Evolutionary conservation across 2,113 vertebrate species (phyloP), one percentile per base, ranked within the genome.

Genomic region (Corvus hawaiiensis): DNA sequence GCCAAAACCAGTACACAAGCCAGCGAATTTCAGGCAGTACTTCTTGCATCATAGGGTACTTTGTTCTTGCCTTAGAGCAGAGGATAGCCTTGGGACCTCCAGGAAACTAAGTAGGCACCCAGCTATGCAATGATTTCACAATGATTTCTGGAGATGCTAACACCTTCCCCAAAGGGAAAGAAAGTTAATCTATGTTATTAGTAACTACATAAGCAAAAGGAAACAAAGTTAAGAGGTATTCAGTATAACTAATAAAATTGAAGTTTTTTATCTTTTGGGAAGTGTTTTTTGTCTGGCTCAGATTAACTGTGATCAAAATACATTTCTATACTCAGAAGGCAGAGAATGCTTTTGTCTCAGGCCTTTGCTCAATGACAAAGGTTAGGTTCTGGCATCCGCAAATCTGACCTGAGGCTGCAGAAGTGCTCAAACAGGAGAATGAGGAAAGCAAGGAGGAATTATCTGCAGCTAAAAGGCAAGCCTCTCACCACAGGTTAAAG

Each of bases 321-420:
- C 16, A 27, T 87, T 88, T 93, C 76, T 84, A 49, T 63, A 32
- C 72, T 78, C 44, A 19, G 76, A 94, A 96, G 48, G 51, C 20
- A 49, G 48, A 52, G 48, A 89, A 54, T 61, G n/a, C 76, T 87
- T 95, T 93, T 64, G 44, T 95, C 52, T 88, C 20, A 16, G 75
- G 44, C 43, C 32, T 90, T 86, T 86, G 49, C 85, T 95, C 4
- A 0, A 5, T 64, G 49, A 73, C 8, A 13, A 71, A 83, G 73
- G 59, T 88, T 58, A 78, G 52, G 28, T 17, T 94, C 93, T 86
- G 78, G 92, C 61, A 90, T 92, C 85, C 81, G 35, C 68, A 75
- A 78, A 55, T 78, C 68, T 90, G 93, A 92, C 88, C 88, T 33
- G 66, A 77, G 73, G 79, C 91, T 90, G 82, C 85, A 90, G 68